Base-by-base conservation (phyloP, 2,888 invertebrate species). In the Caenorhabditis afra region DNA sequence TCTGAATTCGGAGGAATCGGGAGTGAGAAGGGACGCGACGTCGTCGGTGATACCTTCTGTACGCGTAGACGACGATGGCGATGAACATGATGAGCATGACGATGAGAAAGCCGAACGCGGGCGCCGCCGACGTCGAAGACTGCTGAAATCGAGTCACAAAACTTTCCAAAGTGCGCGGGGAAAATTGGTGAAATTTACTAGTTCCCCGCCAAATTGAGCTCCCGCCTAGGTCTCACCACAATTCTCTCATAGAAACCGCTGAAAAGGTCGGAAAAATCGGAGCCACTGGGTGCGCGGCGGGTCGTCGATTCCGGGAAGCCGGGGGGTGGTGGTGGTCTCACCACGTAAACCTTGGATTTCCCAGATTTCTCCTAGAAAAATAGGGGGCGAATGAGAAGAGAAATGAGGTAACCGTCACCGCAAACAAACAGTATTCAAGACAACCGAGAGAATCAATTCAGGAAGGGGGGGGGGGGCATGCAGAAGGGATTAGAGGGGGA, bases 1-100 rank as follows among this genome's bases (percentile, higher is more conserved):
- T 68, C 79, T 79, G 67, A 23, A 62, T 57, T 16, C n/a, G 11
- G n/a, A 23, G 12, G 14, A 22, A 22, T 14, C 5, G n/a, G n/a
- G n/a, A n/a, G n/a, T n/a, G n/a, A n/a, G n/a, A n/a, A n/a, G n/a
- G n/a, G n/a, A n/a, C n/a, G n/a, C n/a, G n/a, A 29, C 29, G 29
- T 29, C 29, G 29, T 5, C 14, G 18, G 10, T n/a, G 10, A 29
- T 22, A 79, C 79, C 74, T 64, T 74, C 61, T 74, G 49, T 79
- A 79, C 10, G 79, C 79, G 29, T 79, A 79, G 2, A 74, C 29
- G 18, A 79, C 79, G 44, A 79, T 73, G 5, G 79, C 47, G 10
- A 79, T 49, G 35, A 79, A 74, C 73, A 79, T 79, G n/a, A 65
- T 45, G 35, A 79, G 65, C 79, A 79, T 79, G 59, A 74, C 44